Percentiles rank a stretch among this genome's conserved stretches.
These are phyloP conservation scores for Anolis apletophallus DNA, from an alignment of 2,797 vertebrate species.

Conservation along the genomic window DNA sequence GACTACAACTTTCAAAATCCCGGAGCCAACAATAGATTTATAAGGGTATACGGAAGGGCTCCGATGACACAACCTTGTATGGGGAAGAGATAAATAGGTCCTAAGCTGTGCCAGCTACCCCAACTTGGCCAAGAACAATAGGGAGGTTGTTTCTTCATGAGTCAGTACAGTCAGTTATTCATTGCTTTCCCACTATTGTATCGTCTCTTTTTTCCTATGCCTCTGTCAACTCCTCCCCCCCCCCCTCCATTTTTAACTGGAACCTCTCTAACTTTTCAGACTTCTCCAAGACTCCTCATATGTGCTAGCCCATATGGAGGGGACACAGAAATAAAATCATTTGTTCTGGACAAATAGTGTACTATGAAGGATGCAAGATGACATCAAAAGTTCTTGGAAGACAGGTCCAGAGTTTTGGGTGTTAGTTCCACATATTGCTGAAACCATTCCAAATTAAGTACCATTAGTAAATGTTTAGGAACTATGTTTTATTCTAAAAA, in stretches of 20 bases:
- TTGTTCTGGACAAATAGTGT: not conserved
- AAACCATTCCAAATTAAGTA: not conserved
- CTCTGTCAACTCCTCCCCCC: not conserved
- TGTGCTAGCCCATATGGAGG: not conserved
- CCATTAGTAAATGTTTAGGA: not conserved
- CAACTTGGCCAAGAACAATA: slow-evolving; percentile 24
- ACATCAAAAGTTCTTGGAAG: not conserved
- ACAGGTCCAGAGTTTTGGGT: not conserved
- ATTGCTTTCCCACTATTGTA: not conserved
- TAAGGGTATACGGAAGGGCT: not conserved
- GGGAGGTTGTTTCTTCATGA: slow-evolving; percentile 27
- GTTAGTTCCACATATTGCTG: not conserved
- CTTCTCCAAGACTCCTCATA: not conserved
- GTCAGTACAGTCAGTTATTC: slow-evolving; percentile 6
- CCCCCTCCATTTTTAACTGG: not conserved
- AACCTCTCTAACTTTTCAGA: not conserved
- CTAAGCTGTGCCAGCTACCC: slow-evolving; percentile 35
- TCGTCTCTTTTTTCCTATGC: not conserved
- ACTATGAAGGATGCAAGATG: not conserved
- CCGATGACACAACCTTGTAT: not conserved
- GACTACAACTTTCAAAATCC: no score
- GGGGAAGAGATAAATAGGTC: not conserved
- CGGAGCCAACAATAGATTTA: not conserved
- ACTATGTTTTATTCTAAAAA: not conserved
- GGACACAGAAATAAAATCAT: not conserved